Evolutionary conservation across 2,113 vertebrate species (phyloP), one percentile per base, ranked within the genome.

Genomic region (Myotis yumanensis): DNA sequence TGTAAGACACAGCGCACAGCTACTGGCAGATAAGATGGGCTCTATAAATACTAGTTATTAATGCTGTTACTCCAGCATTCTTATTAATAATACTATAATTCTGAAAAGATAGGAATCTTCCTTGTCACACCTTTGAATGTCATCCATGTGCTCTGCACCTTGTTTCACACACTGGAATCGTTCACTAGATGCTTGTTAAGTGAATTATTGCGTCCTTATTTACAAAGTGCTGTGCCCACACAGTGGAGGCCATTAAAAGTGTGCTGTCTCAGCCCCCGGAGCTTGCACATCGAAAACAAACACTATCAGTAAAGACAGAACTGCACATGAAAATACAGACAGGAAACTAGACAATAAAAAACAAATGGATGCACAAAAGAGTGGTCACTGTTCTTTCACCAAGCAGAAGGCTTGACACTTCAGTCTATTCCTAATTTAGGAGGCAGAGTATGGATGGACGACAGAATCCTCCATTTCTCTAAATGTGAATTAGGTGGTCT

Each of bases 261-360:
- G 0, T 12, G 89, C 84, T 48, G 52, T 11, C 75, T 82, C 59
- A 80, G 90, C 62, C 17, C 11, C 40, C 0, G 0, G 76, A 93
- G 76, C 62, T 86, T 92, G 75, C 84, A 93, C 85, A 93, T 66
- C 81, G 77, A 80, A 96, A 93, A 82, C 48, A 93, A 92, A 90
- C 87, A 92, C 82, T 35, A n/a, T 35, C 37, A 30, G 54, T 52
- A 72, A 79, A 88, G 87, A 76, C 69, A 73, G 93, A 94, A 18
- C 59, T 66, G 22, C 2, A 59, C 59, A 84, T 0, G 0, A 52
- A 87, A 89, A 91, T 30, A 22, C n/a, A 91, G 73, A 57, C 57
- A 43, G 75, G 59, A 77, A 80, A 76, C n/a, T 25, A 1, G 2
- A 57, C 59, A 7, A 48, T 37, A 35, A 66, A 32, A 79, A 48